Base-by-base conservation (phyloP, 2,888 invertebrate genomes). In the Amblyteles armatorius region DNA sequence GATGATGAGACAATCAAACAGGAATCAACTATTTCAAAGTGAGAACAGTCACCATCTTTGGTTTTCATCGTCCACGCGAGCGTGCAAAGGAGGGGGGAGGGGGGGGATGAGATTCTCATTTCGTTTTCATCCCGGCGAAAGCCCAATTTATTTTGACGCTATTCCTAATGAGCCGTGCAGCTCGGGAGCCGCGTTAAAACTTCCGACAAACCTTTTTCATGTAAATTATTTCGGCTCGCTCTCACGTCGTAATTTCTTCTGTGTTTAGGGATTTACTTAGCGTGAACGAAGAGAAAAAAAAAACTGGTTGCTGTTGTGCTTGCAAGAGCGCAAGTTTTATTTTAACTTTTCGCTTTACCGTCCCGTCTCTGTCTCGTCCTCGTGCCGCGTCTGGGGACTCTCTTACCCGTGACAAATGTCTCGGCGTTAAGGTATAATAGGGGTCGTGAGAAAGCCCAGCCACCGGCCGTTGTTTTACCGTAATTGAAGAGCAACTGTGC, bases 361-460 rank as follows among this genome's bases (percentile, higher is more conserved):
- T 29, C 72, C 74, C 72, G 52, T 55, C 55, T 29, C 50, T n/a
- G 69, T 68, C 52, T 57, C 50, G 50, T 29, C 83, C 57, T 73
- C 74, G 19, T 40, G 16, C 60, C 16, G 50, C 19, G 63, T 67
- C 67, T 63, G 69, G 71, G 63, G 71, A 72, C 72, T 72, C 79
- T 65, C 71, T 79, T 85, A 68, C 68, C 87, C 76, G 87, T 90
- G 91, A 91, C 90, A 91, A 91, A 91, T 90, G 89, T 87, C 85
- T 73, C 80, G 79, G 87, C 89, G 90, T 90, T 90, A 89, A 90
- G 88, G 89, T 88, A 87, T 72, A 84, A 88, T 84, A 89, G 87
- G 73, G 80, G 77, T 67, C 83, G 82, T 72, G 78, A 82, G 67
- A 85, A 85, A 79, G 71, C 71, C 69, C 77, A 60, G 76, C 83